Percentiles rank a stretch among this genome's conserved stretches.
Conservation (phyloP, 2,797 vertebrate species). For the Staurois parvus region DNA sequence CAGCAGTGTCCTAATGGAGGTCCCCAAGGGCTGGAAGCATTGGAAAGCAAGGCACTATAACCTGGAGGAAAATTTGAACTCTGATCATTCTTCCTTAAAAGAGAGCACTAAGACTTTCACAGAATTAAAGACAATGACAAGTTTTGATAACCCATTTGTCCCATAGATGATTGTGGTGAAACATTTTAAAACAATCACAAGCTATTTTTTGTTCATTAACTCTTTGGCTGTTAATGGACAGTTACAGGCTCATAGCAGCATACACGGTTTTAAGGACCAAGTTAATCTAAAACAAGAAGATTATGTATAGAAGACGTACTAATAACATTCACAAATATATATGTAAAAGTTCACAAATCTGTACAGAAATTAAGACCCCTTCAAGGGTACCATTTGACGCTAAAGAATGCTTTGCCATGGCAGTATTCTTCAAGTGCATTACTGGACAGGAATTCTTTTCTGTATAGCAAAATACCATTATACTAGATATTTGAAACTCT, state of each 20-base stretch:
- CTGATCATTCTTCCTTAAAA: constrained; percentile 68
- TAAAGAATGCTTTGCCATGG: background rate
- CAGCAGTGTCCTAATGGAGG: constrained; percentile 64
- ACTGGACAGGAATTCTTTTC: background rate
- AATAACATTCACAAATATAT: background rate
- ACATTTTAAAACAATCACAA: constrained; percentile 33
- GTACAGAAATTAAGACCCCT: background rate
- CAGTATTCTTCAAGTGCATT: background rate
- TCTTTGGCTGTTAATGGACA: constrained; percentile 21
- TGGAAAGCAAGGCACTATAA: constrained; percentile 68
- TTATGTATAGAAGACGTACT: background rate
- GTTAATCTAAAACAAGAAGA: background rate
- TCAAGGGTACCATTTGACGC: background rate
- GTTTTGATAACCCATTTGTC: constrained; percentile 60
- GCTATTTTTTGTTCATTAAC: constrained; percentile 38
- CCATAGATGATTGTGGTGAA: constrained; percentile 34
- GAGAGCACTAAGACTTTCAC: constrained; percentile 56
- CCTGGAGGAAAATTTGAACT: constrained; percentile 66
- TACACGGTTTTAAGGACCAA: constrained; percentile 6
- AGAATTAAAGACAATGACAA: constrained; percentile 61
- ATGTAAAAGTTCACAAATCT: background rate
- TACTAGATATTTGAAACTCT: background rate
- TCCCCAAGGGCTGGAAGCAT: constrained; percentile 64
- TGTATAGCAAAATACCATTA: background rate
- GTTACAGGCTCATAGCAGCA: background rate